A percentile compares a stretch with the other conserved stretches of the same genome.
These are phyloP conservation scores for Chamaetylas fuelleborni DNA, from an alignment of 2,113 vertebrate species.

Conservation along the genomic window DNA sequence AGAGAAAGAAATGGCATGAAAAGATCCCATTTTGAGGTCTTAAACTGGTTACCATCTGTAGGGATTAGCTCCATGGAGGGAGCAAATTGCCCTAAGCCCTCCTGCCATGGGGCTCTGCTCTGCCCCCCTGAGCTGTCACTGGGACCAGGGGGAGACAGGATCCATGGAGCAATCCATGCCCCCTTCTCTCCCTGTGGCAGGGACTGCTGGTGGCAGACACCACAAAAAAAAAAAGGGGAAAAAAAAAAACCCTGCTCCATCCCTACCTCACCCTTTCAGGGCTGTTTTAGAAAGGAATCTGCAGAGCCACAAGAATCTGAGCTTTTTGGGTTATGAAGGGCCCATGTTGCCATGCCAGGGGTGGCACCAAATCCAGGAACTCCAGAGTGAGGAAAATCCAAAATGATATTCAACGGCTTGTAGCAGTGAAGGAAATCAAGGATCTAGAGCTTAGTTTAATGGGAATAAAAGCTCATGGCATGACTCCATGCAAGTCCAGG, in stretches of 20 bases:
- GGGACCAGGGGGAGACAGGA: rapidly evolving
- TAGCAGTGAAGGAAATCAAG: background rate
- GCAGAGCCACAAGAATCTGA: background rate
- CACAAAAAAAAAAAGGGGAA: background rate
- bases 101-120: background rate
- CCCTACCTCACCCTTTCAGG: background rate
- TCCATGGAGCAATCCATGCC: rapidly evolving
- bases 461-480: background rate
- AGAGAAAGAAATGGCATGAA: background rate
- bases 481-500: background rate
- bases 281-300: background rate
- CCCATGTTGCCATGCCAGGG: rapidly evolving
- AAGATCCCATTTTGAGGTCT: background rate
- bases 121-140: background rate
- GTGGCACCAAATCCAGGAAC: background rate
- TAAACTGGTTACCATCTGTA: background rate
- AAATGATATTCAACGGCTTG: background rate
- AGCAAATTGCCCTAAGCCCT: background rate
- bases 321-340: background rate
- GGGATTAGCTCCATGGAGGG: background rate
- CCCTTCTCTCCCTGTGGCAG: background rate
- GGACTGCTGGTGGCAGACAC: background rate
- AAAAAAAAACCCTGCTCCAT: background rate
- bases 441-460: background rate
- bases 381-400: background rate